Evolutionary conservation across 1,140 invertebrate species (phyloP).

Genomic region (Sycophila sp.): DNA sequence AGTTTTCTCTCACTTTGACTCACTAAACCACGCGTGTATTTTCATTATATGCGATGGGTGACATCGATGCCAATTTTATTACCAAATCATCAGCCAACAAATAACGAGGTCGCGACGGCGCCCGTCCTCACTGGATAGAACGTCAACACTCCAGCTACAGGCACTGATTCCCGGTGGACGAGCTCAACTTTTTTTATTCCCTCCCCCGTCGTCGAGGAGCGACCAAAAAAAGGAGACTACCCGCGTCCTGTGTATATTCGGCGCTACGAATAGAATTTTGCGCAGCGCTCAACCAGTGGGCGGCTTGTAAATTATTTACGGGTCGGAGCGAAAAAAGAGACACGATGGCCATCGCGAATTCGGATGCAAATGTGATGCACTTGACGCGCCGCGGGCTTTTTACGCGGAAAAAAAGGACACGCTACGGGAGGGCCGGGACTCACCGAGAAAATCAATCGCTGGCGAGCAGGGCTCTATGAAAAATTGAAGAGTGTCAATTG

Average conservation of each 20-base stretch:
- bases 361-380: conserved; percentile 38
- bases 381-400: conserved; percentile 16
- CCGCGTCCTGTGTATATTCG: not conserved
- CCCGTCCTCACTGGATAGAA: too few species aligned
- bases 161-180: too few species aligned
- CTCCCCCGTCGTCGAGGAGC: not conserved
- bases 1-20: too few species aligned
- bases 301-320: conserved; percentile 26
- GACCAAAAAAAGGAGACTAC: not conserved
- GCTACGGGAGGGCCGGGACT: not conserved
- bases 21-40: too few species aligned
- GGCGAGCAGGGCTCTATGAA: conserved; percentile 2
- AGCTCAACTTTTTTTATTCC: too few species aligned
- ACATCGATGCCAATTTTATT: conserved; percentile 48
- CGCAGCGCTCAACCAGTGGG: not conserved
- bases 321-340: conserved; percentile 14
- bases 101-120: conserved; percentile 49
- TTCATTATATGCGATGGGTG: too few species aligned
- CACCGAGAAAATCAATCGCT: conserved; percentile 26
- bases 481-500: conserved; percentile 37
- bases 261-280: not conserved
- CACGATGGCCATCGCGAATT: conserved; percentile 30
- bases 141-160: too few species aligned
- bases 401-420: not conserved
- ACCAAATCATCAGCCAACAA: conserved; percentile 50